These are phyloP conservation scores for Eira barbara DNA, from an alignment of 2,113 vertebrate species.

Conservation along the genomic window DNA sequence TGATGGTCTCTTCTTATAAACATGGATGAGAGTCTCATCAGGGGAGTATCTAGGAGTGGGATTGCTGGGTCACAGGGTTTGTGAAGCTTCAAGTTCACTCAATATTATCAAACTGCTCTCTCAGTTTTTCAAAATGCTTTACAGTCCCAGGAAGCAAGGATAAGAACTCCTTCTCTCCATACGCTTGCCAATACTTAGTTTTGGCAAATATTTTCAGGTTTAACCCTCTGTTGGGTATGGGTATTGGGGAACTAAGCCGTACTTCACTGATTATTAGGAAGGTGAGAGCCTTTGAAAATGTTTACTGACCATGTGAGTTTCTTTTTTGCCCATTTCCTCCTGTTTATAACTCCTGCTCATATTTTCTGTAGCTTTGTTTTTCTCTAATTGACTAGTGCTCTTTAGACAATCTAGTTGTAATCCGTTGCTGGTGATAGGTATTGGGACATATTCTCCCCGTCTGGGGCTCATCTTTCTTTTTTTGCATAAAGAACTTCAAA, in stretches of 20 bases:
- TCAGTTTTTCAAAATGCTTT: neutral
- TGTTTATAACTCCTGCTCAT: neutral
- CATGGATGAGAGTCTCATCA: neutral
- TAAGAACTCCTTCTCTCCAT: neutral
- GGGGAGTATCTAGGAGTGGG: neutral
- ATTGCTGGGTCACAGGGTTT: fast-evolving
- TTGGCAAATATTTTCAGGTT: neutral
- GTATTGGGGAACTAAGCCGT: neutral
- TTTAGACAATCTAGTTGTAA: neutral
- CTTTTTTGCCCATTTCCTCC: neutral
- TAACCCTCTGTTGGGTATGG: neutral
- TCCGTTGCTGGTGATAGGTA: neutral
- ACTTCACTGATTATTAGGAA: neutral
- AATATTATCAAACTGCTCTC: neutral
- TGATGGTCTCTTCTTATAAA: neutral
- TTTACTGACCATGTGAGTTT: neutral
- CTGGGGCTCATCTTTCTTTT: neutral
- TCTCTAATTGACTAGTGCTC: neutral
- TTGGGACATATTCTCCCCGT: neutral
- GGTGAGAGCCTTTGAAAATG: neutral
- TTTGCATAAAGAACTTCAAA: neutral
- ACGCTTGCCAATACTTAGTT: neutral
- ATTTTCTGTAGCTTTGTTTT: neutral
- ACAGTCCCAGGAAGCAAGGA: neutral
- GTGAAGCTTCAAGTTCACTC: neutral